Percentiles rank a stretch among this genome's conserved stretches.
Conservation (phyloP, 2,797 vertebrate species). For the Urosaurus nigricauda region DNA sequence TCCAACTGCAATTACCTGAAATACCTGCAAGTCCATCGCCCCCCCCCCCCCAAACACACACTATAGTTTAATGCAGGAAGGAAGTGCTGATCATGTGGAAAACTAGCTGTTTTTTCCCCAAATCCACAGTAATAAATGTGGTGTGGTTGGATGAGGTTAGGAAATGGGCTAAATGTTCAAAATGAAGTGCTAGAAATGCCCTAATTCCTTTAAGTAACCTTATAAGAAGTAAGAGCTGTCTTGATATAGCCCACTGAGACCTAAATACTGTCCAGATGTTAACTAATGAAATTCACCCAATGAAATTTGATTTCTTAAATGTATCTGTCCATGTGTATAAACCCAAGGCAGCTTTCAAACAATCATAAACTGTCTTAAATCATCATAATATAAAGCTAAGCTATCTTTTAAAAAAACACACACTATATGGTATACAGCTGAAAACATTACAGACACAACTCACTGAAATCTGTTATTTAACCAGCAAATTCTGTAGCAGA, state of each 20-base stretch:
- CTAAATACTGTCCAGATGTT: background rate
- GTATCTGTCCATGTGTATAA: background rate
- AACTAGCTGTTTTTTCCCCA: background rate
- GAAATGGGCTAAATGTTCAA: background rate
- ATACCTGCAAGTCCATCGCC: background rate
- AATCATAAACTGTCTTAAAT: background rate
- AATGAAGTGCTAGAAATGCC: background rate
- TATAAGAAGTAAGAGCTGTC: background rate
- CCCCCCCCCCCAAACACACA: background rate
- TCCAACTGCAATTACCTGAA: constrained; percentile 32
- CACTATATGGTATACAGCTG: no score
- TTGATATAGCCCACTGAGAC: background rate
- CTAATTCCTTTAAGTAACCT: background rate
- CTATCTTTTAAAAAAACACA: background rate
- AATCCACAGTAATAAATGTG: background rate
- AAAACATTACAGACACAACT: background rate
- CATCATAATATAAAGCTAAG: background rate
- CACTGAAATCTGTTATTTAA: background rate
- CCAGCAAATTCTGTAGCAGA: background rate
- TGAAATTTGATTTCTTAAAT: background rate
- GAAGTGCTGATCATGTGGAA: constrained; percentile 17
- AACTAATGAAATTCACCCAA: background rate
- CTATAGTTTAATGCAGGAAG: constrained; percentile 9
- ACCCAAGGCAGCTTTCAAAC: background rate
- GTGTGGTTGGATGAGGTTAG: background rate